Base-by-base conservation (phyloP, 2,888 invertebrate genomes). In the Hirtodrosophila cameraria region DNA sequence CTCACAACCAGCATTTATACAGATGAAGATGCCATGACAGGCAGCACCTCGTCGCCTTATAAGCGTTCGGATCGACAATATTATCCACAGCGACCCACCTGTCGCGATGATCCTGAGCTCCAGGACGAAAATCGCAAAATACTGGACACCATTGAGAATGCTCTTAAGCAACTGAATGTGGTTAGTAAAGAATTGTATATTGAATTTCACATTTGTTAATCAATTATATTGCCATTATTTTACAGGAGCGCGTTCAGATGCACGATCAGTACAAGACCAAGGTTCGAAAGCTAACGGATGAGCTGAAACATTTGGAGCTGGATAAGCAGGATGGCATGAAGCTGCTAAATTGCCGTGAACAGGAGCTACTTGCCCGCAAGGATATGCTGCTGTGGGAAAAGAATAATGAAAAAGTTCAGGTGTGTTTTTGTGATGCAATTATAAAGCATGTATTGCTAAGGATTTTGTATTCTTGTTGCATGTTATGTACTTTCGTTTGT, bases 111-210 rank as follows among this genome's bases (percentile, higher is more conserved):
- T 87, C 91, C 89, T 11, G 93, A 94, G 49, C 91, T 94, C 36
- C 94, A 94, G 83, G 93, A 93, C 18, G 94, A 94, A 80, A 92
- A 91, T 73, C 84, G 96, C 87, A 93, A 92, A 73, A 94, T 94
- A 87, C 91, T 96, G 1, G 94, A 95, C 79, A 77, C 93, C 91
- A 74, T 93, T 61, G 94, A 94, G 85, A 95, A 94, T 91, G 94
- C 94, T 2, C 92, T 94, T 0, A 95, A 95, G 48, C 93, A 94
- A 67, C 73, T 91, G 12, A 91, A 90, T 75, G 87, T 89, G 65
- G 90, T 90, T 42, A 69, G 86, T 80, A 20, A 6, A 7, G 0
- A 0, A 1, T n/a, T 8, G 3, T 3, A 9, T 1, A n/a, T 11
- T 25, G 2, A n/a, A n/a, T n/a, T n/a, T 12, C 1, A 7, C 5